Percentiles rank a stretch among this genome's conserved stretches.
Evolutionary conservation across 1,140 invertebrate genomes (phyloP).

Genomic region (Pseudoatta argentina): DNA sequence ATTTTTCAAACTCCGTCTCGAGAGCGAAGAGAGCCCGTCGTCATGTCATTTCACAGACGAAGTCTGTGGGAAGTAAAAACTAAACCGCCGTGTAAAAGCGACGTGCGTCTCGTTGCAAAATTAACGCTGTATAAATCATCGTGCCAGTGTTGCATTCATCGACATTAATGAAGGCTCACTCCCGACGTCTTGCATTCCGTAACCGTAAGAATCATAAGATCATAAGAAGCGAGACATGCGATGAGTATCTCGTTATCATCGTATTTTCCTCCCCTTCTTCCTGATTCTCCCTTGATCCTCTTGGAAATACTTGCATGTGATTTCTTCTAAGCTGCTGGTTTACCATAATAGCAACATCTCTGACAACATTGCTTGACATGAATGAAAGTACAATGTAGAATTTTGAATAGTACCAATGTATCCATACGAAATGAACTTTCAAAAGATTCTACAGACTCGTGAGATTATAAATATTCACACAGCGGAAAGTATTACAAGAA

Average conservation of each 20-base stretch:
- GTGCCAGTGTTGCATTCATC: slow-evolving; percentile 13
- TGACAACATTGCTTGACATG: neutral
- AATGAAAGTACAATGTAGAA: slow-evolving; percentile 7
- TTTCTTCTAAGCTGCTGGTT: neutral
- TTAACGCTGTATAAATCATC: slow-evolving; percentile 43
- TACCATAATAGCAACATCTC: neutral
- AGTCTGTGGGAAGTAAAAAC: slow-evolving; percentile 47
- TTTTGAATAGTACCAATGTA: neutral
- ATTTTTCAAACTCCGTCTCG: slow-evolving; percentile 26
- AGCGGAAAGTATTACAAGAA: slow-evolving; percentile 9
- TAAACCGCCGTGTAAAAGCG: slow-evolving; percentile 9
- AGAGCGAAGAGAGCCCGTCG: neutral
- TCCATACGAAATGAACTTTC: slow-evolving; percentile 11
- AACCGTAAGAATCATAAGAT: slow-evolving; percentile 15
- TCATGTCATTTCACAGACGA: neutral
- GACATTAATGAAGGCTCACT: slow-evolving; percentile 26
- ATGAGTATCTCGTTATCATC: slow-evolving; percentile 27
- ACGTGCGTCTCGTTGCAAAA: slow-evolving; percentile 6
- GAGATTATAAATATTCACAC: slow-evolving; percentile 32
- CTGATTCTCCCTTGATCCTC: neutral
- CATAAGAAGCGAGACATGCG: slow-evolving; percentile 21
- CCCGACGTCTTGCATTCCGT: slow-evolving; percentile 18
- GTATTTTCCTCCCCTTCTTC: neutral
- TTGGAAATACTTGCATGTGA: neutral
- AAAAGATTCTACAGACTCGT: slow-evolving; percentile 16